These are phyloP conservation scores for Tetramorium parvispinum DNA, from an alignment of 1,140 invertebrate genomes.

Conservation along the genomic window DNA sequence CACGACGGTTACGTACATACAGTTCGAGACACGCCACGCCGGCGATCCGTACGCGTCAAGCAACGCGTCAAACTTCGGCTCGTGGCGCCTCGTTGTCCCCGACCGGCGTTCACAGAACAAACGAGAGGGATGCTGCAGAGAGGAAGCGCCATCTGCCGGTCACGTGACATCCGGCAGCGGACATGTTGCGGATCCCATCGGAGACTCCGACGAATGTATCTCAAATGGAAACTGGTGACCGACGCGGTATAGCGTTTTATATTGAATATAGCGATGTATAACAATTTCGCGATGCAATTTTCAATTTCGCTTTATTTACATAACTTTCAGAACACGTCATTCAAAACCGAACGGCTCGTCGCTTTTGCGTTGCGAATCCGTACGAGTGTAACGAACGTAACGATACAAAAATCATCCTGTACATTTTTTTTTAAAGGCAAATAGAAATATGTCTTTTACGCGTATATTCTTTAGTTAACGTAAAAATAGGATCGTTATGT, in stretches of 20 bases:
- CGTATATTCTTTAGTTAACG: background rate
- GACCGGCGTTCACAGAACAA: too few species aligned
- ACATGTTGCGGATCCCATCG: background rate
- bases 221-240: background rate
- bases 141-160: background rate
- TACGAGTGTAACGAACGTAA: background rate
- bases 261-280: background rate
- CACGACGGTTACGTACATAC: background rate
- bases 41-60: constrained; percentile 44
- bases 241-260: background rate
- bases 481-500: background rate
- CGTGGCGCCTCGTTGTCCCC: too few species aligned
- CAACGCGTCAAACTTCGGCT: background rate
- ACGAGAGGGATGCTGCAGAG: background rate
- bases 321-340: background rate
- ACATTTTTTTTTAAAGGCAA: background rate
- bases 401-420: background rate
- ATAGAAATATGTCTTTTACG: background rate
- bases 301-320: background rate
- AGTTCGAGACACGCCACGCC: constrained; percentile 33
- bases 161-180: background rate
- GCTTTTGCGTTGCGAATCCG: background rate
- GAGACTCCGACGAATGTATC: background rate
- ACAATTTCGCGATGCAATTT: background rate
- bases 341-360: background rate